Evolutionary conservation across 2,888 invertebrate genomes (phyloP), one percentile per base, ranked within the genome.

Genomic region (Lamellibrachia satsuma): DNA sequence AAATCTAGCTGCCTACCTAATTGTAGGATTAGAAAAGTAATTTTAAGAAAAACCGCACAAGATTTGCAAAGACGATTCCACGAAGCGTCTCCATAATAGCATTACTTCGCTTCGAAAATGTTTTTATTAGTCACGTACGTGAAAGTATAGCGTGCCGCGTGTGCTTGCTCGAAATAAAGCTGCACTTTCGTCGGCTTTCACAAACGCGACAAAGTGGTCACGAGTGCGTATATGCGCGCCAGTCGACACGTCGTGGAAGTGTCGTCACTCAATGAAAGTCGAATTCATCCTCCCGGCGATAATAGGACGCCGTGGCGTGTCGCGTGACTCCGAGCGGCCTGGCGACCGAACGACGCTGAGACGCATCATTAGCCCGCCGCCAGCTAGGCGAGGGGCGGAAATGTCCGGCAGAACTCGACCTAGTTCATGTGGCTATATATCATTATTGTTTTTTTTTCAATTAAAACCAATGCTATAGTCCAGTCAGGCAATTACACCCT

Each of bases 261-360:
- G 75, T 75, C 75, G 75, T n/a, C 75, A 75, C 75, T 75, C n/a
- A 75, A 75, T 75, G 15, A 75, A 75, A 75, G 22, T 75, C 75
- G 75, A 75, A 75, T 75, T 75, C 15, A n/a, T 22, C 22, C 75
- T 75, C 15, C 6, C 75, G 75, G 75, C 75, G 6, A n/a, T 75
- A 75, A 75, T 75, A 75, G 75, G 75, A 75, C 75, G 11, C 75
- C 75, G 15, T n/a, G 75, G 6, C 75, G 22, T 75, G 75, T 75
- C 22, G 75, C 75, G 75, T 75, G 75, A 22, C 22, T 6, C 75
- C 75, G 75, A 75, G 9, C 9, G 55, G 55, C 55, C 8, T 55
- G 3, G 75, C n/a, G 15, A 75, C 75, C 22, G 22, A 11, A n/a
- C 2, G 22, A 22, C 22, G 75, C 6, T 22, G 22, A 22, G 22